Conservation (phyloP, 2,113 vertebrate genomes). For the Etia nguti region DNA sequence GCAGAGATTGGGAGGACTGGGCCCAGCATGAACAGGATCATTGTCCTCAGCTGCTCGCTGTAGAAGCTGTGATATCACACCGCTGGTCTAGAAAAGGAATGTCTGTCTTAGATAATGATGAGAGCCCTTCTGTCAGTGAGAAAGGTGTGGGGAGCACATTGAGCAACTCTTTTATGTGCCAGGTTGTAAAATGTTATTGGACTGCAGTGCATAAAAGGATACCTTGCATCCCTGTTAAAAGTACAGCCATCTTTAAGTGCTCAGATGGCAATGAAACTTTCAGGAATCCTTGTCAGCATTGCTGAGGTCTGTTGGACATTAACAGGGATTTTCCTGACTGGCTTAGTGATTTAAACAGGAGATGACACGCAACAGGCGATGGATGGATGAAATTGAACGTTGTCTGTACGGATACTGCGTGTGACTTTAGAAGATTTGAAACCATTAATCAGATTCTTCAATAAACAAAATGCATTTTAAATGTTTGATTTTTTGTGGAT, state of each 20-base stretch:
- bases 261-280: neutral
- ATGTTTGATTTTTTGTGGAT: neutral
- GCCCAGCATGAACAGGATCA: constrained; percentile 20
- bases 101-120: neutral
- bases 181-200: constrained; percentile 2
- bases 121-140: neutral
- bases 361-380: neutral
- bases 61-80: neutral
- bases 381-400: neutral
- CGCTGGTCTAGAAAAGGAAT: neutral
- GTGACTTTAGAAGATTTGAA: neutral
- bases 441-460: neutral
- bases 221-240: neutral
- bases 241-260: neutral
- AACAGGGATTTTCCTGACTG: accelerated
- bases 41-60: constrained; percentile 8
- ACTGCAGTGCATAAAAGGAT: neutral
- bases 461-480: neutral
- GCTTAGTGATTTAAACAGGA: neutral
- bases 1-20: constrained; percentile 26
- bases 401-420: neutral
- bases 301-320: neutral
- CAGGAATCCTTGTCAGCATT: neutral
- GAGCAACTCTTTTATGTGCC: neutral
- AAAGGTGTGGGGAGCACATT: neutral